Conservation (phyloP, 2,888 invertebrate species). For the Coleophora flavipennella region DNA sequence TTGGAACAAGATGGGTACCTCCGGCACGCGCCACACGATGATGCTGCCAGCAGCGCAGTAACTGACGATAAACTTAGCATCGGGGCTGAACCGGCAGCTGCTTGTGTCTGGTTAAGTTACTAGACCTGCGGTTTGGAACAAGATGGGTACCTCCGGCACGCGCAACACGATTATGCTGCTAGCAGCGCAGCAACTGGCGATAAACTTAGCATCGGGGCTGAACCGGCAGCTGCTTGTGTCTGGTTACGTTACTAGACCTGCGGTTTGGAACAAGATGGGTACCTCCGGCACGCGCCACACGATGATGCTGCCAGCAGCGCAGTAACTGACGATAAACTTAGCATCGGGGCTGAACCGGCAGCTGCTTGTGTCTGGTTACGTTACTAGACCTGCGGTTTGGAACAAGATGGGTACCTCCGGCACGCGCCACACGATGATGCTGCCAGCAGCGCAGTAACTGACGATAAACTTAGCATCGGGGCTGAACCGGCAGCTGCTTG, state of each 20-base stretch:
- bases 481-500: constrained; percentile 83
- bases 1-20: no score
- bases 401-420: constrained; percentile 59
- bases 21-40: constrained; percentile 83
- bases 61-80: constrained; percentile 80
- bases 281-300: constrained; percentile 82
- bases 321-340: constrained; percentile 80
- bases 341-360: constrained; percentile 85
- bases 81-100: constrained; percentile 84
- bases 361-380: no score
- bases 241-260: no score
- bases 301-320: constrained; percentile 86
- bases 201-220: constrained; percentile 80
- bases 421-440: constrained; percentile 83
- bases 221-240: constrained; percentile 70
- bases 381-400: no score
- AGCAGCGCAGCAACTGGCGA: constrained; percentile 86
- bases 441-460: constrained; percentile 86
- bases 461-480: constrained; percentile 82
- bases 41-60: constrained; percentile 87
- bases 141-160: constrained; percentile 76
- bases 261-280: not conserved
- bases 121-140: no score
- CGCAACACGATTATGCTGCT: constrained; percentile 87
- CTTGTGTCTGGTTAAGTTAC: no score